A percentile compares a stretch with the other conserved stretches of the same genome.
These are phyloP conservation scores for Lingula anatina DNA, from an alignment of 2,888 invertebrate species.

Conservation along the genomic window DNA sequence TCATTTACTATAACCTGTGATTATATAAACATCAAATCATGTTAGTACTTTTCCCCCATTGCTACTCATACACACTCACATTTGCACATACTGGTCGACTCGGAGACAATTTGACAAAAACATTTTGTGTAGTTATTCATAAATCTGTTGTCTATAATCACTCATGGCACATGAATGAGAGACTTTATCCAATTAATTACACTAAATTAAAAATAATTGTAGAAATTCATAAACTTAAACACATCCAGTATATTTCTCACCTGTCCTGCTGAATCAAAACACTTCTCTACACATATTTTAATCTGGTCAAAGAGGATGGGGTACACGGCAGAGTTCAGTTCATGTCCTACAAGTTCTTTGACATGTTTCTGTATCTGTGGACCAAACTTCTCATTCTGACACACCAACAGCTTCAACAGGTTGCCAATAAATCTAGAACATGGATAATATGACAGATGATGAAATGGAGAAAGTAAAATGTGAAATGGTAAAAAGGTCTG, in stretches of 20 bases:
- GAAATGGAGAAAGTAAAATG: no score
- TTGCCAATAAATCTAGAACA: constrained; percentile 94
- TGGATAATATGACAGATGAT: no score
- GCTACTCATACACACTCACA: no score
- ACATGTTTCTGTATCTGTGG: constrained; percentile 92
- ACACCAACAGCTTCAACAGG: constrained; percentile 78
- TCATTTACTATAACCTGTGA: constrained; percentile 81
- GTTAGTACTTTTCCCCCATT: no score
- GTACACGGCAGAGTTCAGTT: constrained; percentile 91
- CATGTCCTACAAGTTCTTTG: constrained; percentile 90
- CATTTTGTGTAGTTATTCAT: no score
- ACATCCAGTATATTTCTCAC: constrained; percentile 50
- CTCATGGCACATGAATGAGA: not conserved
- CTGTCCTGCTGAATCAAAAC: constrained; percentile 68
- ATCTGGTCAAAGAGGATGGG: constrained; percentile 97
- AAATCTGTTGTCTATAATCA: not conserved
- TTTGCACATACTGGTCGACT: no score
- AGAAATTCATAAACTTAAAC: not conserved
- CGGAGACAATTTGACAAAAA: no score
- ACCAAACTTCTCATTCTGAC: constrained; percentile 91
- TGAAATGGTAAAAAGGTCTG: no score
- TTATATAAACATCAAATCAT: no score
- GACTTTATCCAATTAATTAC: not conserved
- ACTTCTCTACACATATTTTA: constrained; percentile 90
- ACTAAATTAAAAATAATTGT: not conserved